Evolutionary conservation across 2,888 invertebrate genomes (phyloP).

Genomic region (Acrobasis repandana): DNA sequence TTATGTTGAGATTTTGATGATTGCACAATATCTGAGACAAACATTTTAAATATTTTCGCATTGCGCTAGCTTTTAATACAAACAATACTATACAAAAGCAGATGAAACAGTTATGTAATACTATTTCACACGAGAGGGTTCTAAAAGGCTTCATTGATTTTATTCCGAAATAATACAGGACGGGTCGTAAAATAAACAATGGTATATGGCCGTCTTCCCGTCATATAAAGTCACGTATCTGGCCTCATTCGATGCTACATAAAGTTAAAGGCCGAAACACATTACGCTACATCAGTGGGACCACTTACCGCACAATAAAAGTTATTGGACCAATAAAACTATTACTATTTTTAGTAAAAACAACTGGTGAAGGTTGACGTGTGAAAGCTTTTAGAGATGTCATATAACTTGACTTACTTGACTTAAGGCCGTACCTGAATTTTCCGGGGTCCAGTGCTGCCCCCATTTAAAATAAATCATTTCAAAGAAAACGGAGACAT

Average conservation of each 20-base stretch:
- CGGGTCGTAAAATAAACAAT: conserved; percentile 4
- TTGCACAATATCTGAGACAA: too few relatives aligned
- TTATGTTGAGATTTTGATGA: too few relatives aligned
- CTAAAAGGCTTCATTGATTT: conserved; percentile 12
- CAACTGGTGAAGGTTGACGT: background rate
- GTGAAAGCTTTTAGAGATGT: conserved; percentile 12
- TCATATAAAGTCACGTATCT: conserved; percentile 11
- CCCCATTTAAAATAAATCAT: too few relatives aligned
- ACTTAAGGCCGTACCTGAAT: too few relatives aligned
- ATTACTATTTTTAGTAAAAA: conserved; percentile 5
- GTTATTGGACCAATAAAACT: conserved; percentile 10
- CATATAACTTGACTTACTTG: too few relatives aligned
- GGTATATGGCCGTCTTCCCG: conserved; percentile 2
- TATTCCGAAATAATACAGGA: conserved; percentile 8
- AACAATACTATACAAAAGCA: too few relatives aligned
- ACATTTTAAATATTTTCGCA: too few relatives aligned
- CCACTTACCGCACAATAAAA: conserved; percentile 9
- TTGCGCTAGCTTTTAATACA: too few relatives aligned
- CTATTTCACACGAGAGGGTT: background rate
- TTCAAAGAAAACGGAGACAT: too few relatives aligned
- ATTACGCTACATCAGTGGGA: conserved; percentile 30
- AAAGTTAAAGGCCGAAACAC: conserved; percentile 46
- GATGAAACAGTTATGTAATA: background rate
- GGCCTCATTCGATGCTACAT: conserved; percentile 29
- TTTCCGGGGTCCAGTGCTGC: too few relatives aligned